Evolutionary conservation across 2,113 vertebrate genomes (phyloP).

Genomic region (Epinephelus fuscoguttatus): DNA sequence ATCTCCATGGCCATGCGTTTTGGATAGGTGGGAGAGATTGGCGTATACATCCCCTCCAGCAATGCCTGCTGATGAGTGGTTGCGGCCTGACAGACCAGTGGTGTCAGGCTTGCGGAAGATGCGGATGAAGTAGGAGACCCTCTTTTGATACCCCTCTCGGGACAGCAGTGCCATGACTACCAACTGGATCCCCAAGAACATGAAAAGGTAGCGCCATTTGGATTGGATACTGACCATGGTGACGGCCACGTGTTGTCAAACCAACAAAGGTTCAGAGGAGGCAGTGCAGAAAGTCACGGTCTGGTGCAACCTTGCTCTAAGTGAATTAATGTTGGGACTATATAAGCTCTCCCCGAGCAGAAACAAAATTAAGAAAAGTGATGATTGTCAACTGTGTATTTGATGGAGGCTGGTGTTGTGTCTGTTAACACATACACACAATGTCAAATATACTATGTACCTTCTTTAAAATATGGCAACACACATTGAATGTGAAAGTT

Average conservation of each 20-base stretch:
- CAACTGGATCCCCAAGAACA: constrained; percentile 87
- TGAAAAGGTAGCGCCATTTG: constrained; percentile 84
- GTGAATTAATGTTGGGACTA: neutral
- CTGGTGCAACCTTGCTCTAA: neutral
- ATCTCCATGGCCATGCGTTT: constrained; percentile 53
- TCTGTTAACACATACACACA: no score
- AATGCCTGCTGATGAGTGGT: constrained; percentile 55
- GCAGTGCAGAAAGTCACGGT: neutral
- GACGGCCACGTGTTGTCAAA: constrained; percentile 16
- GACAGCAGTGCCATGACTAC: constrained; percentile 87
- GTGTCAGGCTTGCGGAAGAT: constrained; percentile 82
- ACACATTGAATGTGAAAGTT: neutral
- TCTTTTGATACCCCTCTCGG: constrained; percentile 81
- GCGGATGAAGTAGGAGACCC: constrained; percentile 84
- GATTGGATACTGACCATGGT: constrained; percentile 78
- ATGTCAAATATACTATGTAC: constrained; percentile 5
- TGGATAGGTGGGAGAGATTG: constrained; percentile 81
- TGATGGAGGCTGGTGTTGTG: neutral
- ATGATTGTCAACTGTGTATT: constrained; percentile 27
- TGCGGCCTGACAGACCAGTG: constrained; percentile 15
- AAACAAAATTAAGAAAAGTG: neutral
- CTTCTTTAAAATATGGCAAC: constrained; percentile 17
- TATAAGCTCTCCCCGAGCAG: neutral
- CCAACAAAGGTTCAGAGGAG: neutral
- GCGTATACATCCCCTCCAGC: constrained; percentile 77